Conservation (phyloP, 2,888 invertebrate species). For the Callosobruchus maculatus region DNA sequence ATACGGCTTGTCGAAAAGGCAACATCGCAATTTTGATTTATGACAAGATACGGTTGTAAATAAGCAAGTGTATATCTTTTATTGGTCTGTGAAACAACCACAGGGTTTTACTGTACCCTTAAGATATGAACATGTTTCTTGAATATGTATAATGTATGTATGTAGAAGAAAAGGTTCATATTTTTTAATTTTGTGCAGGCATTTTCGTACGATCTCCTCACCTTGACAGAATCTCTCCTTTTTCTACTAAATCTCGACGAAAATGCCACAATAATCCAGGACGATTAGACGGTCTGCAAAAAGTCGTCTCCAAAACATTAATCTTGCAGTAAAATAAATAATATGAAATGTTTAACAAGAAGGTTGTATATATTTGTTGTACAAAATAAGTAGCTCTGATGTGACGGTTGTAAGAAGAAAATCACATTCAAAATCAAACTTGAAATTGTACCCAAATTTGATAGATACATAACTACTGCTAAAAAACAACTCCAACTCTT, state of each 20-base stretch:
- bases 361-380: too few species aligned
- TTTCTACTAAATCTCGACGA: neutral
- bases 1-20: neutral
- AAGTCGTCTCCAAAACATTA: too few species aligned
- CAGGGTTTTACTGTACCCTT: conserved; percentile 52
- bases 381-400: too few species aligned
- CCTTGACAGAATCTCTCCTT: neutral
- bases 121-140: conserved; percentile 38
- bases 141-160: conserved; percentile 9
- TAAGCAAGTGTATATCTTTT: neutral
- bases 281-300: neutral
- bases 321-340: too few species aligned
- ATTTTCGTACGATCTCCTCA: neutral
- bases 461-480: too few species aligned
- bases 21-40: neutral
- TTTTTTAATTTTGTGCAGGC: neutral
- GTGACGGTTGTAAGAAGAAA: too few species aligned
- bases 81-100: conserved; percentile 37
- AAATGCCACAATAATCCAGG: neutral
- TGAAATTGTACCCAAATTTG: too few species aligned
- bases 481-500: too few species aligned
- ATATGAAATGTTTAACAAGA: too few species aligned
- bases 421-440: too few species aligned
- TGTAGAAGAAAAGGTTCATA: conserved; percentile 20
- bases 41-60: neutral